Evolutionary conservation across 2,888 invertebrate species (phyloP), one percentile per base, ranked within the genome.

Genomic region (Campoplex nolae): DNA sequence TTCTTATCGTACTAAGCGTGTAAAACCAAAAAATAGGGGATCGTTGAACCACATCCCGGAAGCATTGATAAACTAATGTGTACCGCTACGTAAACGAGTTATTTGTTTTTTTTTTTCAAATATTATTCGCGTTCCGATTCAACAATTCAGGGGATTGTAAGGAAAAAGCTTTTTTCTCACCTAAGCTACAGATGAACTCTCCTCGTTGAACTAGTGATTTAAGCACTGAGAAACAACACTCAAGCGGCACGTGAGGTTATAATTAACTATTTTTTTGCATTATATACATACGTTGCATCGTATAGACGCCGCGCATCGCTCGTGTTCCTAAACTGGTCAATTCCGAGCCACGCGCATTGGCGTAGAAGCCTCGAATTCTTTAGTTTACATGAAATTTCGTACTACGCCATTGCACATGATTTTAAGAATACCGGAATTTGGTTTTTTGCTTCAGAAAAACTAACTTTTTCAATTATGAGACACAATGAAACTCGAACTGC

Each of bases 221-320:
- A 23, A 85, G 86, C 86, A 90, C 77, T 88, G 89, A 90, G 90
- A 88, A 89, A 89, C 76, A 89, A 88, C 87, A 89, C 89, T 90
- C 89, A 75, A 86, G 75, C 83, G 58, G 78, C 80, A 88, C 88
- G 83, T 88, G 85, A 92, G 91, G 91, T 92, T 92, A 92, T 90
- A 90, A 91, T 90, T 91, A 91, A 88, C 87, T 87, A 88, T 90
- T 89, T 89, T 88, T 86, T 86, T 81, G 81, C 84, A 78, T 75
- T 82, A 86, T 86, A 81, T 83, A 71, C 73, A 84, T 86, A 84
- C 77, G 76, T 70, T 84, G 73, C 84, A 83, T 87, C 76, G 87
- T 75, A 85, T 83, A 85, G 90, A 91, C 89, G 91, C 90, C 86
- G 87, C 78, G 86, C 78, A 88, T 87, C 81, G 84, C 88, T 81